phyloP scores from a whole-genome alignment of 1,140 invertebrate genomes.

The Elymnias hypermnestra region DNA sequence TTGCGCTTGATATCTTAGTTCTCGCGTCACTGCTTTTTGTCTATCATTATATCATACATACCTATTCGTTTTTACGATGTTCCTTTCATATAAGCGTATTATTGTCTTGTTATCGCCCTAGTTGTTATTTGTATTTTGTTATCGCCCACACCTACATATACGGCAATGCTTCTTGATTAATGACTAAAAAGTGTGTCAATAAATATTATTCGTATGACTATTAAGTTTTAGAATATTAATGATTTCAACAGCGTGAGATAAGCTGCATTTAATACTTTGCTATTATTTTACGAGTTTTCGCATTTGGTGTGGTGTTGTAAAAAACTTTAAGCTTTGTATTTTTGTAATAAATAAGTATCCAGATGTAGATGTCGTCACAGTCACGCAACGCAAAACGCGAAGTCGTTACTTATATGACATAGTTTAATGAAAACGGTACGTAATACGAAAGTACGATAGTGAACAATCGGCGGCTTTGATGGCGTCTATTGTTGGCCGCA shows the following conservation, averaged over 20 bases:
- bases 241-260: too few relatives aligned
- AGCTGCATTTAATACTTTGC: too few relatives aligned
- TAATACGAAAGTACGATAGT: slow-evolving; percentile 1
- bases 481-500: slow-evolving; percentile 74
- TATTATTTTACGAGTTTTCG: background rate
- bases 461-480: slow-evolving; percentile 28
- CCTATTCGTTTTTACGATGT: slow-evolving; percentile 4
- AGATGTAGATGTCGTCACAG: too few relatives aligned
- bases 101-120: slow-evolving; percentile 20
- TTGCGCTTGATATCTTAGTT: slow-evolving; percentile 38
- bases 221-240: background rate
- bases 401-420: background rate
- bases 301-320: too few relatives aligned
- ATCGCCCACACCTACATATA: slow-evolving; percentile 25
- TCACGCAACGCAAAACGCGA: background rate
- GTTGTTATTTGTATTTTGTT: slow-evolving; percentile 26
- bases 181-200: slow-evolving; percentile 19
- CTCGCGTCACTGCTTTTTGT: slow-evolving; percentile 15
- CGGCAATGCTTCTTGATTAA: slow-evolving; percentile 11
- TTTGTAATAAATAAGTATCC: too few relatives aligned
- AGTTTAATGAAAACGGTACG: slow-evolving; percentile 1
- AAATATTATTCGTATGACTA: background rate
- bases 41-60: background rate
- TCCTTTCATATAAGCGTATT: slow-evolving; percentile 16
- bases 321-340: too few relatives aligned